Percentiles rank a stretch among this genome's conserved stretches.
These are phyloP conservation scores for Siderastrea siderea DNA, from an alignment of 92 coral and sea anemone genomes.

Conservation along the genomic window DNA sequence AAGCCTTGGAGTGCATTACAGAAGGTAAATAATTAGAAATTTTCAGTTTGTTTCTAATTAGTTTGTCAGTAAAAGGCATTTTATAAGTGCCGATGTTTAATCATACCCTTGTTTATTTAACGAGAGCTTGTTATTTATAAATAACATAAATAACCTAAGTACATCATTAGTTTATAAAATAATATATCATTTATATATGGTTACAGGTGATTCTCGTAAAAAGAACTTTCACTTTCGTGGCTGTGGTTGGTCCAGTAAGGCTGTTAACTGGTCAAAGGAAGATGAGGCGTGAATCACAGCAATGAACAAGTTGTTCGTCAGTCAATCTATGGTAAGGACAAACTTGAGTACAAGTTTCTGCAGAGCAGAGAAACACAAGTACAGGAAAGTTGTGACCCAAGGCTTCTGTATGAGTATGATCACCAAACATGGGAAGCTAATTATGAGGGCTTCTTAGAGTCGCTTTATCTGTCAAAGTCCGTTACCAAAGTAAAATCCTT, in stretches of 20 bases:
- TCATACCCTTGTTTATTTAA: too few species aligned
- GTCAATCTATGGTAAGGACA: constrained; percentile 52
- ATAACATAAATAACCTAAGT: too few species aligned
- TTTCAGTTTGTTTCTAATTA: not conserved
- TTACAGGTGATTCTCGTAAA: constrained; percentile 6
- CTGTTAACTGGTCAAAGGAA: constrained; percentile 20
- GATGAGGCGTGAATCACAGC: constrained; percentile 52
- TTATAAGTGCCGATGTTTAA: not conserved
- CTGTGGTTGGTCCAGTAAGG: constrained; percentile 70
- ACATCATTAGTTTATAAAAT: not conserved
- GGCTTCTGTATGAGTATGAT: constrained; percentile 37
- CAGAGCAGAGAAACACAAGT: constrained; percentile 49
- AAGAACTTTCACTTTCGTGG: constrained; percentile 55
- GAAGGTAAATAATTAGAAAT: constrained; percentile 34
- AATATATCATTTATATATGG: not conserved
- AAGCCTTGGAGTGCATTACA: constrained; percentile 39
- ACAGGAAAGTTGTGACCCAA: constrained; percentile 39
- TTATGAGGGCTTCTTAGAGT: not conserved
- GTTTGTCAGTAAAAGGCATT: not conserved
- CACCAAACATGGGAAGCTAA: constrained; percentile 60
- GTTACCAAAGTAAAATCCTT: not conserved
- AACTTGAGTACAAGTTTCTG: constrained; percentile 26
- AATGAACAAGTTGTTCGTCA: constrained; percentile 25
- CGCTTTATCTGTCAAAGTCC: not conserved
- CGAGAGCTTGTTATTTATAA: too few species aligned